Evolutionary conservation across 2,113 vertebrate genomes (phyloP).

Genomic region (Pygoscelis adeliae): DNA sequence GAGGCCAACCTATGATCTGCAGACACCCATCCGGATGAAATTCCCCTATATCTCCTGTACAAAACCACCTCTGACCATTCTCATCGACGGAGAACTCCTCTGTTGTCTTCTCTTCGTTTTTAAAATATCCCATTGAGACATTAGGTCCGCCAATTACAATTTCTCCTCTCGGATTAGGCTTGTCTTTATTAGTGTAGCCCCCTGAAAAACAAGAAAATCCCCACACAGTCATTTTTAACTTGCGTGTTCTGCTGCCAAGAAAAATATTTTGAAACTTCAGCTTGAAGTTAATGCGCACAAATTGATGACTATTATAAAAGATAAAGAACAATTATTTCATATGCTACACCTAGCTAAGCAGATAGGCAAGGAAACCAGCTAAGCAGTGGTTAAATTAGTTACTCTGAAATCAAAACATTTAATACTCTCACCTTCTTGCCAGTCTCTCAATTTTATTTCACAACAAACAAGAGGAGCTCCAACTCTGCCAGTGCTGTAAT

Average conservation of each 20-base stretch:
- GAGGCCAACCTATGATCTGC: constrained; percentile 90
- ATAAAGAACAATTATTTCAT: background rate
- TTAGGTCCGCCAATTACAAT: constrained; percentile 94
- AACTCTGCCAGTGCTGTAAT: constrained; percentile 92
- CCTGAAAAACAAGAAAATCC: constrained; percentile 73
- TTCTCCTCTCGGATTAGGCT: constrained; percentile 93
- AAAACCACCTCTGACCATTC: constrained; percentile 93
- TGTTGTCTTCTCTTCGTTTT: constrained; percentile 78
- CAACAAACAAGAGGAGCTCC: constrained; percentile 95
- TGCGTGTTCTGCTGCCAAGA: background rate
- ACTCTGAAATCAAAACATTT: background rate
- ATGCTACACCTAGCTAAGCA: background rate
- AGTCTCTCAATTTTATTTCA: constrained; percentile 91
- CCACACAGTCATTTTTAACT: background rate
- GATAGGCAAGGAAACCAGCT: background rate
- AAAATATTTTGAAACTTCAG: background rate
- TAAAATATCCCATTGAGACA: constrained; percentile 93
- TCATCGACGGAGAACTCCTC: constrained; percentile 89
- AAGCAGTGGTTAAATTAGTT: background rate
- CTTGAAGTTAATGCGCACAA: background rate
- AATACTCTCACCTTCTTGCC: constrained; percentile 88
- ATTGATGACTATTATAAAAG: background rate
- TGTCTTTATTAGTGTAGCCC: constrained; percentile 89
- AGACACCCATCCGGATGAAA: constrained; percentile 93
- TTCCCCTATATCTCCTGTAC: constrained; percentile 94